A percentile compares a stretch with the other conserved stretches of the same genome.
phyloP scores from a whole-genome alignment of 2,888 invertebrate species.

The Watsonalla binaria region DNA sequence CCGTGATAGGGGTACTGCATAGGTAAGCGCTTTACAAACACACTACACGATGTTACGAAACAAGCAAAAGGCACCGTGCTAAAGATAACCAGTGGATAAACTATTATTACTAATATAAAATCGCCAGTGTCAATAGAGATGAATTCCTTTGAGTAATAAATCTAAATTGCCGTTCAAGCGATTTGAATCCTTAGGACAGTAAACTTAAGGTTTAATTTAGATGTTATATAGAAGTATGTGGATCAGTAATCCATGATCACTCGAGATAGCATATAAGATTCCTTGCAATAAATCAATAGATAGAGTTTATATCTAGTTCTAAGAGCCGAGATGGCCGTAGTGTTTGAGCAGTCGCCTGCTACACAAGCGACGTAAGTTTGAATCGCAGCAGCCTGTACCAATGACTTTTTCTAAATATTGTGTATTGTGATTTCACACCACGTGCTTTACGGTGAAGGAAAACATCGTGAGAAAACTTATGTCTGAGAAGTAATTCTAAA shows the following conservation, averaged over 20 bases:
- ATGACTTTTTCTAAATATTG: too few relatives aligned
- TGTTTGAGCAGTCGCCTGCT: too few relatives aligned
- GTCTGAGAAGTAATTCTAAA: too few relatives aligned
- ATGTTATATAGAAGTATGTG: conserved; percentile 15
- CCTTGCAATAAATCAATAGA: conserved; percentile 17
- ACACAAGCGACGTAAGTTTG: not conserved
- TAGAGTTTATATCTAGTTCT: conserved; percentile 7
- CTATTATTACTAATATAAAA: conserved; percentile 31
- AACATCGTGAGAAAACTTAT: too few relatives aligned
- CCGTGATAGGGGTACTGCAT: too few relatives aligned
- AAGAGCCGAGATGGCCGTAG: too few relatives aligned
- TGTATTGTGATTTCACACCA: too few relatives aligned
- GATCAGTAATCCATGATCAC: conserved; percentile 57
- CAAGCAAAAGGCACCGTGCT: conserved; percentile 1
- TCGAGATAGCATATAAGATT: conserved; percentile 46
- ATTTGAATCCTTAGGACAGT: conserved; percentile 1
- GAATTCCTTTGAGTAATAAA: conserved; percentile 24
- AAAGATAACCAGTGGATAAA: conserved; percentile 12
- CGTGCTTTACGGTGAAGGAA: too few relatives aligned
- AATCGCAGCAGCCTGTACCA: too few relatives aligned
- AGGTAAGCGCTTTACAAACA: too few relatives aligned
- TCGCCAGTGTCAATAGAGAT: conserved; percentile 45
- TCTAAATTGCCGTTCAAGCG: conserved; percentile 7
- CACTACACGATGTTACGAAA: conserved; percentile 10
- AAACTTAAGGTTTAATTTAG: conserved; percentile 11